Percentiles rank a stretch among this genome's conserved stretches.
Evolutionary conservation across 2,797 vertebrate species (phyloP).

Genomic region (Rhinatrema bivittatum): DNA sequence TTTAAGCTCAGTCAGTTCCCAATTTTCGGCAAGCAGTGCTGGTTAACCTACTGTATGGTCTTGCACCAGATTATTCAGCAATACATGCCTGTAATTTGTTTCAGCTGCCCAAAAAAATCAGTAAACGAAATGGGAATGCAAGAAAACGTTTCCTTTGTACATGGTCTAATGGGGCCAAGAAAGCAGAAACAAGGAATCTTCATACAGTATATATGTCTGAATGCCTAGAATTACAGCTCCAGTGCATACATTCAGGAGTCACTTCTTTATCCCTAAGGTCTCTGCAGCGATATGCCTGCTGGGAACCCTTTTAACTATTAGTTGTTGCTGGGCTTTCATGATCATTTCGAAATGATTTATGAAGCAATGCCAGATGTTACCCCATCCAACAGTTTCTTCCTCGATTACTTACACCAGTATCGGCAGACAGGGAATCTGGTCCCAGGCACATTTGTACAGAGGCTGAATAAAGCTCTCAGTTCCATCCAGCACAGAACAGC

Average conservation of each 20-base stretch:
- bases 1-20: no score
- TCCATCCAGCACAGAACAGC: slow-evolving; percentile 77
- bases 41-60: no score
- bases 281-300: no score
- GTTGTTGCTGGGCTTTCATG: background rate
- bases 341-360: background rate
- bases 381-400: slow-evolving; percentile 1
- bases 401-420: slow-evolving; percentile 75
- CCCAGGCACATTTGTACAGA: slow-evolving; percentile 63
- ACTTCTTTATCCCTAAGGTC: no score
- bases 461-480: slow-evolving; percentile 76
- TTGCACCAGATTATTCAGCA: slow-evolving; percentile 3
- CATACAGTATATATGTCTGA: no score
- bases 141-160: no score
- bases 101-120: slow-evolving; percentile 23
- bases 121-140: slow-evolving; percentile 5
- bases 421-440: slow-evolving; percentile 72
- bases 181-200: background rate
- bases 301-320: background rate
- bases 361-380: background rate
- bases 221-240: no score
- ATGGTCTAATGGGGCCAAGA: background rate
- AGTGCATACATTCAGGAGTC: no score
- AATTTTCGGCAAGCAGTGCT: background rate
- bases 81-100: slow-evolving; percentile 39